Evolutionary conservation across 2,888 invertebrate genomes (phyloP).

Genomic region (Anthrax anthrax): DNA sequence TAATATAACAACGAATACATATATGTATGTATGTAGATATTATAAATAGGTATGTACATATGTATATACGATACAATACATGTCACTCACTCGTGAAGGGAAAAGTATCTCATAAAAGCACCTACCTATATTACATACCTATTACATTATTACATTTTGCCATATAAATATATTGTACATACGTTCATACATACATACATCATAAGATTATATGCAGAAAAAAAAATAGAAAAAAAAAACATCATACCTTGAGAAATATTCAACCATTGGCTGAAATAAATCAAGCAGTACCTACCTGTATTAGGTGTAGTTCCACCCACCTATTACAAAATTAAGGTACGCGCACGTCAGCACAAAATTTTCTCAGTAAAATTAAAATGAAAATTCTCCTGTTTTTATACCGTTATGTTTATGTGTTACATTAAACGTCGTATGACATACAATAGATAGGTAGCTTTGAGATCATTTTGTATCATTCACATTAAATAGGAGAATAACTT

Average conservation of each 20-base stretch:
- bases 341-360: constrained; percentile 14
- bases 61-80: too few species aligned
- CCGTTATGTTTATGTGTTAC: neutral
- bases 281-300: constrained; percentile 20
- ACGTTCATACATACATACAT: too few species aligned
- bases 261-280: constrained; percentile 36
- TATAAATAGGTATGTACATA: too few species aligned
- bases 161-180: too few species aligned
- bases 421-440: neutral
- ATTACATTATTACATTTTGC: too few species aligned
- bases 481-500: constrained; percentile 4
- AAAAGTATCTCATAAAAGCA: too few species aligned
- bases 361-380: constrained; percentile 7
- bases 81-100: too few species aligned
- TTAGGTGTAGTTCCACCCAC: constrained; percentile 15
- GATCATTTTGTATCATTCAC: neutral
- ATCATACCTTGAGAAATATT: constrained; percentile 31
- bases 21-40: too few species aligned
- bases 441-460: neutral
- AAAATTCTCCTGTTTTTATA: neutral
- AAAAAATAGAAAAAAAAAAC: neutral
- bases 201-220: too few species aligned
- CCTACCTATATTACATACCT: too few species aligned
- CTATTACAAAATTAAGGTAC: constrained; percentile 15
- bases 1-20: too few species aligned